Evolutionary conservation across 2,797 vertebrate species (phyloP), one percentile per base, ranked within the genome.

Genomic region (Cheirogaleus major): DNA sequence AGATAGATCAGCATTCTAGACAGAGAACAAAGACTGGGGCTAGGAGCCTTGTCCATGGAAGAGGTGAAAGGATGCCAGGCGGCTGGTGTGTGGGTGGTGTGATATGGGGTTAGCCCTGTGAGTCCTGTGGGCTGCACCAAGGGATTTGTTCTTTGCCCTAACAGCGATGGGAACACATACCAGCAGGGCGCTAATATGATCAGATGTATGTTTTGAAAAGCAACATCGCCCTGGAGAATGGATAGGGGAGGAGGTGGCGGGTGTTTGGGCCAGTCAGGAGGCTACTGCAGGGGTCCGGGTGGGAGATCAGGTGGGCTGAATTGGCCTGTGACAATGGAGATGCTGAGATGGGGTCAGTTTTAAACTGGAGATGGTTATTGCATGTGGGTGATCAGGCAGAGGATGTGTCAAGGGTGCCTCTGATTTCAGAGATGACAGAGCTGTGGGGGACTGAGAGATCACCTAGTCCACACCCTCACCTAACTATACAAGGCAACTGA

Each of bases 121-220:
- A 22, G 38, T 55, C 13, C 32, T 27, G 11, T 3, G 15, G 69
- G 3, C 2, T 10, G 11, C 11, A 1, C 1, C 25, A 59, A 80
- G 43, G 27, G 4, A 75, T 95, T 76, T 90, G 43, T 70, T 80
- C n/a, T 84, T 84, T 48, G 65, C 23, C 13, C 23, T n/a, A 69
- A 45, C 63, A 63, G 35, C 63, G 3, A 9, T 6, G 12, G 75
- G 30, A 32, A 69, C 14, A 0, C 32, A 2, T 2, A 69, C 3
- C 30, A 70, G 85, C 6, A 79, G 59, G n/a, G 18, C 25, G 43
- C 41, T 73, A 18, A n/a, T 11, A 57, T 2, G 32, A 13, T 30
- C 43, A 23, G 61, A 72, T 35, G 30, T 25, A 41, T 80, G 76
- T 96, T 97, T 91, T 90, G 85, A 70, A 91, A 91, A 76, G 81